Evolutionary conservation across 2,888 invertebrate genomes (phyloP), one percentile per base, ranked within the genome.

Genomic region (Napeogenes sylphis): DNA sequence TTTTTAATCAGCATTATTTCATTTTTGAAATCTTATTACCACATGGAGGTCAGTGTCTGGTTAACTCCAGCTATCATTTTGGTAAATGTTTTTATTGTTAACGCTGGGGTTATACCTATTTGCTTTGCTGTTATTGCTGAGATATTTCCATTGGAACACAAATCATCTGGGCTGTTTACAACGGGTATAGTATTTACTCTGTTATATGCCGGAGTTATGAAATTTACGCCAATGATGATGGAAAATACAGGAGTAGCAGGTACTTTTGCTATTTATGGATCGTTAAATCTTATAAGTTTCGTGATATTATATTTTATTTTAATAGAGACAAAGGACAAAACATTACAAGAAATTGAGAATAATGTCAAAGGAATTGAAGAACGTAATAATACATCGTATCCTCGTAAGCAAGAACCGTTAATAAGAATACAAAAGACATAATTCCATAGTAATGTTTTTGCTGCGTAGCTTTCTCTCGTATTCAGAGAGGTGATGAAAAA

Each of bases 291-390:
- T 12, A 10, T 75, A 3, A 74, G 77, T 64, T 66, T 78, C 3
- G 3, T 70, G 0, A 13, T 74, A 32, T 65, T 81, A 51, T 73
- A 72, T 63, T 75, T 68, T 55, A 65, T 78, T 42, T 45, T 82
- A 33, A 78, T 78, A n/a, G 82, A 82, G 67, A 82, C 82, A 2
- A 81, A 81, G 62, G 77, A 78, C 58, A 80, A 70, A 62, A 74
- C 76, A 0, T 66, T 82, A 45, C 76, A 77, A 59, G 75, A 80
- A 21, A 79, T 82, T 47, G 81, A 81, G 65, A 70, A 76, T 68
- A 74, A 75, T 57, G 69, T 82, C 2, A 71, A 69, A 65, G 68
- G 42, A 58, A 12, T 21, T 10, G 21, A 12, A 30, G n/a, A 51
- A 51, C 30, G 21, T 30, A 30, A 8, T 51, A 12, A 51, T 42